phyloP scores from a whole-genome alignment of 1,140 invertebrate genomes.

The Rhopalosiphum padi region DNA sequence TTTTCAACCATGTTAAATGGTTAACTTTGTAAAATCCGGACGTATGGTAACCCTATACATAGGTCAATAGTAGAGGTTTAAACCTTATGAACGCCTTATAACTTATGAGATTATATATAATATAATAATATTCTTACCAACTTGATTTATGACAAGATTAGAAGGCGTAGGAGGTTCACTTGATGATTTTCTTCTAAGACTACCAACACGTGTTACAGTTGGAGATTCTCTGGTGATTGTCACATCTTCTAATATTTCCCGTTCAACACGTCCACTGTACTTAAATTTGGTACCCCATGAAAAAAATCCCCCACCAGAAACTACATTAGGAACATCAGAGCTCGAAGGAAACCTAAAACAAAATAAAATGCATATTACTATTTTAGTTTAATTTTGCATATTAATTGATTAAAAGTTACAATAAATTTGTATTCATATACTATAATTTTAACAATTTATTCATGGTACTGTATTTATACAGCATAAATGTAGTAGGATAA shows the following conservation, averaged over 20 bases:
- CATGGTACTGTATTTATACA: too few relatives aligned
- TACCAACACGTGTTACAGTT: conserved; percentile 68
- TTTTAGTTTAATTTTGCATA: background rate
- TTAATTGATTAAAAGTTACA: background rate
- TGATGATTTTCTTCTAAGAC: conserved; percentile 77
- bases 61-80: too few relatives aligned
- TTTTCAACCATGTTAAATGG: too few relatives aligned
- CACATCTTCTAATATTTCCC: conserved; percentile 81
- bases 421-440: background rate
- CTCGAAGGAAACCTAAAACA: conserved; percentile 79
- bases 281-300: conserved; percentile 94
- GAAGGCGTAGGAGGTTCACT: conserved; percentile 86
- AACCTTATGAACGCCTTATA: too few relatives aligned
- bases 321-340: conserved; percentile 82
- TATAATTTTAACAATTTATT: too few relatives aligned
- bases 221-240: conserved; percentile 69
- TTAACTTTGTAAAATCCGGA: too few relatives aligned
- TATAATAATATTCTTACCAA: conserved; percentile 53
- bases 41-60: too few relatives aligned
- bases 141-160: conserved; percentile 68
- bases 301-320: conserved; percentile 92
- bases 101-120: too few relatives aligned
- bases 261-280: conserved; percentile 86
- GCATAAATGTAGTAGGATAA: too few relatives aligned
- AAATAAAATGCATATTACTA: background rate